phyloP scores from a whole-genome alignment of 2,797 vertebrate genomes.

The Alouatta caraya region DNA sequence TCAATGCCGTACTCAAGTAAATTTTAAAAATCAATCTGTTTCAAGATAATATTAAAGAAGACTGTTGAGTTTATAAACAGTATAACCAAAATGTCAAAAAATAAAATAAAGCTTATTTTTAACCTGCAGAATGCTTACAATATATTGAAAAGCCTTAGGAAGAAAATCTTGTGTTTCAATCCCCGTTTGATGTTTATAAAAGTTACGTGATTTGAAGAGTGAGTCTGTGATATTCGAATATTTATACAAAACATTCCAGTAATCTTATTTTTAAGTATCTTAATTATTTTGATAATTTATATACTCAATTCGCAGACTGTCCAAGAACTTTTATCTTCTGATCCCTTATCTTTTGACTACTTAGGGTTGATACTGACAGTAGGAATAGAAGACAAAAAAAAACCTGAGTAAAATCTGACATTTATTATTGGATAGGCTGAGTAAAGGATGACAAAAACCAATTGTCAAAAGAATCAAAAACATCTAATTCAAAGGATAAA shows the following conservation, averaged over 20 bases:
- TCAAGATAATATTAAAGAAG: conserved; percentile 7
- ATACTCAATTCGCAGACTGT: not conserved
- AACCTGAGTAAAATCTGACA: not conserved
- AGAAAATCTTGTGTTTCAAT: not conserved
- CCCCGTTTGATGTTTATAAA: not conserved
- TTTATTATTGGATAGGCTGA: not conserved
- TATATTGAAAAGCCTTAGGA: not conserved
- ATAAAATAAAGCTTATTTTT: not conserved
- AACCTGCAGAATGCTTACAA: not conserved
- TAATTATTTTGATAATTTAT: not conserved
- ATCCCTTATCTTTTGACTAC: not conserved
- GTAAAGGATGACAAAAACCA: not conserved
- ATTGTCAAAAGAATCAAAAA: not conserved
- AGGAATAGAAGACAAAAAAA: not conserved
- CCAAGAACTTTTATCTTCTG: not conserved
- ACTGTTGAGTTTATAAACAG: not conserved
- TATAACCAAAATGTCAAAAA: not conserved
- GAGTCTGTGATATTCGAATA: not conserved
- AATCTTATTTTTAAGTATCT: not conserved
- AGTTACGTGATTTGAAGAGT: not conserved
- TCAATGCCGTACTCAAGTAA: not conserved
- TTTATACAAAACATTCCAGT: not conserved
- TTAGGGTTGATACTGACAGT: not conserved
- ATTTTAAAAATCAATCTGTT: conserved; percentile 1
- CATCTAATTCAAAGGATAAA: not conserved